Percentiles rank a stretch among this genome's conserved stretches.
Conservation (phyloP, 2,113 vertebrate genomes). For the Sphyrna mokarran region DNA sequence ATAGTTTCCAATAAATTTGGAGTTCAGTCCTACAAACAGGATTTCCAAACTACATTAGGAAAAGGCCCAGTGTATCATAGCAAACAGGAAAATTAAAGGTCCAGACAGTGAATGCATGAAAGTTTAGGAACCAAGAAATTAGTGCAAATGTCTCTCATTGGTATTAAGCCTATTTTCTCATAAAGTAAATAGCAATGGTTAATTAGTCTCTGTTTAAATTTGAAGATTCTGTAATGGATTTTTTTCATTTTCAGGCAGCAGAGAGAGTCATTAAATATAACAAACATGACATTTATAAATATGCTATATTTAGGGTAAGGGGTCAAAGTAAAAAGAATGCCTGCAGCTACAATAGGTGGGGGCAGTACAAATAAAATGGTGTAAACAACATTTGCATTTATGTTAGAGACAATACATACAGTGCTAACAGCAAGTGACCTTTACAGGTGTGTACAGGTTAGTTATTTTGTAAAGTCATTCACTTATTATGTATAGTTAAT, state of each 20-base stretch:
- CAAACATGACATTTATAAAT: background rate
- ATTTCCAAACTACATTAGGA: background rate
- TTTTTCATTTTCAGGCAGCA: background rate
- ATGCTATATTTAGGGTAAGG: background rate
- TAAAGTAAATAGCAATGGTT: background rate
- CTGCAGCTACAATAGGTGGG: background rate
- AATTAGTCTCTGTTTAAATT: slow-evolving; percentile 8
- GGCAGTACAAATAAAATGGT: background rate
- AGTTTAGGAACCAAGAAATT: background rate
- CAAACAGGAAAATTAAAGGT: background rate
- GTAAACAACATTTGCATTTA: slow-evolving; percentile 2
- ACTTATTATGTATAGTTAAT: background rate
- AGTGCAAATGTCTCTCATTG: background rate
- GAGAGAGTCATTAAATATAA: background rate
- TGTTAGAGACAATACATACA: background rate
- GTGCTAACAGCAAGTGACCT: background rate
- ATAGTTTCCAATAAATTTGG: background rate
- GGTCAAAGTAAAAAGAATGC: background rate
- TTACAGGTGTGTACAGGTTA: background rate
- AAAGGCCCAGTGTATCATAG: background rate
- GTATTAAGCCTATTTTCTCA: background rate
- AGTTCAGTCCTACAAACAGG: background rate
- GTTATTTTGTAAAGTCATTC: background rate
- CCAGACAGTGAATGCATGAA: background rate
- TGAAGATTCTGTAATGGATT: background rate